Evolutionary conservation across 2,797 vertebrate genomes (phyloP).

Genomic region (Carapus acus): DNA sequence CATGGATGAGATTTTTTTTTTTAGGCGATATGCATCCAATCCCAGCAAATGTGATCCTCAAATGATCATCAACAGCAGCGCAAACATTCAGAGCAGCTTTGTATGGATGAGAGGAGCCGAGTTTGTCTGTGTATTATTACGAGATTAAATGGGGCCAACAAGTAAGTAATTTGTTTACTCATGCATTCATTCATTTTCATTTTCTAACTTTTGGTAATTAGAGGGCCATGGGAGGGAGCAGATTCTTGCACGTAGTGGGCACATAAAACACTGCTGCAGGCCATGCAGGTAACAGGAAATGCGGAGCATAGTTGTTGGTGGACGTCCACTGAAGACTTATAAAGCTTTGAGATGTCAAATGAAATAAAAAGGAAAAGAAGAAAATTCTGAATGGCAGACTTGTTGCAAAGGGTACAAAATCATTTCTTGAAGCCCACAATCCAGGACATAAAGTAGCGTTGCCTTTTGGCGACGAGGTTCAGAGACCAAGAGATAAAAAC

Average conservation of each 20-base stretch:
- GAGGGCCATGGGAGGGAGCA: background rate
- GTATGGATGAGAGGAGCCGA: constrained; percentile 9
- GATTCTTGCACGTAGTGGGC: no score
- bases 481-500: no score
- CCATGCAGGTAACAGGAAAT: no score
- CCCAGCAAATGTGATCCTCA: constrained; percentile 3
- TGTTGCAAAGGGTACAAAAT: background rate
- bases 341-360: no score
- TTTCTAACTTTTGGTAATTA: background rate
- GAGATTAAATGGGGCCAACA: background rate
- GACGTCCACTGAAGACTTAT: no score
- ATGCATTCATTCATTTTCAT: no score
- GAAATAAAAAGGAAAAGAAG: no score
- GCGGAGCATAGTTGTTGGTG: no score
- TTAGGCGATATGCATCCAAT: background rate
- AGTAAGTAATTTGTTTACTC: no score
- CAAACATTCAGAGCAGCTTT: background rate
- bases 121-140: constrained; percentile 8
- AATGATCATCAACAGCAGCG: background rate
- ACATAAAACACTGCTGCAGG: no score
- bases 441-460: background rate
- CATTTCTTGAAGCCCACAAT: background rate
- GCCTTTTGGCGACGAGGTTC: background rate
- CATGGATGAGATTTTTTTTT: background rate
- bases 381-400: no score